Conservation (phyloP, 2,888 invertebrate species). For the Chymomyza caudatula region DNA sequence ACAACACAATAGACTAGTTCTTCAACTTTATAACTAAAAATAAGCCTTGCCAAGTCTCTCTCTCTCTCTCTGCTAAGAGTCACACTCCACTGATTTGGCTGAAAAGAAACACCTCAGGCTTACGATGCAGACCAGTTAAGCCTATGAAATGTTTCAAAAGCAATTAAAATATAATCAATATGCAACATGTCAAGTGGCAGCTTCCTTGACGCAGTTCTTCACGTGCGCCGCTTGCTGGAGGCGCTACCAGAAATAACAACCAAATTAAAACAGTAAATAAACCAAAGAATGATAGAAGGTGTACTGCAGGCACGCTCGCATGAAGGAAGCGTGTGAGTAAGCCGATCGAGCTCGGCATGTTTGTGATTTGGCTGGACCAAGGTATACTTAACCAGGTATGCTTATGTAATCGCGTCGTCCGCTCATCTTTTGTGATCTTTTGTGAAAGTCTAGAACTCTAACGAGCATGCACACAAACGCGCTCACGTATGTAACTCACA, state of each 20-base stretch:
- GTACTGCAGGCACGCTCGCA: too few relatives aligned
- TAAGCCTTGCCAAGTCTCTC: neutral
- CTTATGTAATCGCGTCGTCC: too few relatives aligned
- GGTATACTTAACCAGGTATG: too few relatives aligned
- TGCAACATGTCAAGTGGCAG: neutral
- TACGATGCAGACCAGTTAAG: slow-evolving; percentile 18
- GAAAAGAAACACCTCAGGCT: neutral
- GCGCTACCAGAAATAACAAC: neutral
- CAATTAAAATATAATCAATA: slow-evolving; percentile 56
- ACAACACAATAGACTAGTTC: neutral
- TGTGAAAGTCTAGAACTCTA: too few relatives aligned
- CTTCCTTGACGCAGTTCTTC: neutral
- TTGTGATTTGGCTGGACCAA: too few relatives aligned
- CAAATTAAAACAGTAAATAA: neutral
- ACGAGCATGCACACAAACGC: too few relatives aligned
- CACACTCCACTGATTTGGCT: neutral
- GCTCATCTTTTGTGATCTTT: too few relatives aligned
- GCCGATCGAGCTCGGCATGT: too few relatives aligned
- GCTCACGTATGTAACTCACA: too few relatives aligned
- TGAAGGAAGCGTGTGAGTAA: too few relatives aligned
- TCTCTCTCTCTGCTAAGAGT: neutral
- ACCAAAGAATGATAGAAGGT: neutral
- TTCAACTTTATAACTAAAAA: neutral
- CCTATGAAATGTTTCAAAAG: slow-evolving; percentile 34
- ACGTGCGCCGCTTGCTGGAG: neutral